Conservation (phyloP, 2,888 invertebrate species). For the Parapristionchus giblindavisi region DNA sequence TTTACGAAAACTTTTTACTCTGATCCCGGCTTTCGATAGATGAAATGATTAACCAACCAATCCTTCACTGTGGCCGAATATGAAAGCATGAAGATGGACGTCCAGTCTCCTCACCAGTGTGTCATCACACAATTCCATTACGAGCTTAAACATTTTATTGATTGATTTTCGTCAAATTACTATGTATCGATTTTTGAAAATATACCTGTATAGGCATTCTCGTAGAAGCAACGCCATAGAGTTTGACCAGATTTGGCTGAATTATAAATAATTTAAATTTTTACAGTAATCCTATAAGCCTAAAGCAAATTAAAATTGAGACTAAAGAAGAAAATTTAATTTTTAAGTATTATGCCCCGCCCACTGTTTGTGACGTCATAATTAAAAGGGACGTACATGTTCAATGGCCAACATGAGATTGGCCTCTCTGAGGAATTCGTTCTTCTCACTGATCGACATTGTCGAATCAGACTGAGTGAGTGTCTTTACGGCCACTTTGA, state of each 20-base stretch:
- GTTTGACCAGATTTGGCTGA: constrained; percentile 29
- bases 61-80: background rate
- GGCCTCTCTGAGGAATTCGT: constrained; percentile 22
- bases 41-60: background rate
- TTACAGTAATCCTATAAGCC: background rate
- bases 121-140: constrained; percentile 21
- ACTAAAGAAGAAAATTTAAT: background rate
- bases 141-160: constrained; percentile 6
- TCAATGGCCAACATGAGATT: constrained; percentile 24
- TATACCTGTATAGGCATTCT: constrained; percentile 14
- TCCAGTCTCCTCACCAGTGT: background rate
- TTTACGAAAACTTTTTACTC: too few species aligned
- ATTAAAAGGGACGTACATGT: constrained; percentile 33
- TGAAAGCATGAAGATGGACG: background rate
- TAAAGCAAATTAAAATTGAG: too few species aligned
- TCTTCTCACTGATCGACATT: constrained; percentile 13
- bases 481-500: constrained; percentile 52
- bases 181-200: background rate
- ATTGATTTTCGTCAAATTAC: background rate
- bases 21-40: too few species aligned
- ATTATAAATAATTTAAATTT: background rate
- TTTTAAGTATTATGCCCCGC: background rate
- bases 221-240: constrained; percentile 16
- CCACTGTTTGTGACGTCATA: background rate
- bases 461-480: constrained; percentile 23